Conservation (phyloP, 1,140 invertebrate genomes). For the Drosophila pruinosa region DNA sequence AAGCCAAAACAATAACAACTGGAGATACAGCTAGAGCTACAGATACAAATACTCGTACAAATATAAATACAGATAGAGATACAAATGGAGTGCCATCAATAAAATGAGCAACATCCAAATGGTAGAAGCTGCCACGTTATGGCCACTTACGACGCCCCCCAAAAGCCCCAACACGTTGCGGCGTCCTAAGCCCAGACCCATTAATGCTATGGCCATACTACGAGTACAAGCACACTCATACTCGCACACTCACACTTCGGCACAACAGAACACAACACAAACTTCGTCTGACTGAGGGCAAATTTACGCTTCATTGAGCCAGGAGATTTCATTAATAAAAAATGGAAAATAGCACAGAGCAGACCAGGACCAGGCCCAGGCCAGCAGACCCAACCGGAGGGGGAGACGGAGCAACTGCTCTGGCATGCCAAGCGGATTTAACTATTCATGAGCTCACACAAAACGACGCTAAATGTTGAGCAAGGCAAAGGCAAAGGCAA, state of each 20-base stretch:
- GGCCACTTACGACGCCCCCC: slow-evolving; percentile 39
- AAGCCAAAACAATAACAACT: neutral
- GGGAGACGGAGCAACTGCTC: neutral
- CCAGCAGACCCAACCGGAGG: neutral
- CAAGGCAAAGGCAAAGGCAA: neutral
- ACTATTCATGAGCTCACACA: slow-evolving; percentile 72
- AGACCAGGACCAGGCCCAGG: neutral
- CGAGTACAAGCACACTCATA: neutral
- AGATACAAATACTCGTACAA: slow-evolving; percentile 28
- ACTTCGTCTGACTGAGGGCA: slow-evolving; percentile 50
- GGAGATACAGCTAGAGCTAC: neutral
- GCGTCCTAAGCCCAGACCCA: slow-evolving; percentile 50
- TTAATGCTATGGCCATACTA: slow-evolving; percentile 38
- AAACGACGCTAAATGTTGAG: slow-evolving; percentile 51
- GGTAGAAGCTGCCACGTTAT: slow-evolving; percentile 36
- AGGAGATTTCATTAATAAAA: slow-evolving; percentile 81
- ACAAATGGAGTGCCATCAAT: slow-evolving; percentile 58
- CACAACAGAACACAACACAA: slow-evolving; percentile 29
- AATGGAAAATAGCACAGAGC: slow-evolving; percentile 61
- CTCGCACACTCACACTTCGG: neutral
- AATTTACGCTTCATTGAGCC: slow-evolving; percentile 79
- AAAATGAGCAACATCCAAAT: slow-evolving; percentile 30
- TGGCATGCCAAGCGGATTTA: slow-evolving; percentile 58
- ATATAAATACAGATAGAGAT: slow-evolving; percentile 16
- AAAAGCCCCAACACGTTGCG: slow-evolving; percentile 42